Base-by-base conservation (phyloP, 2,888 invertebrate species). In the Sminthurides aquaticus region DNA sequence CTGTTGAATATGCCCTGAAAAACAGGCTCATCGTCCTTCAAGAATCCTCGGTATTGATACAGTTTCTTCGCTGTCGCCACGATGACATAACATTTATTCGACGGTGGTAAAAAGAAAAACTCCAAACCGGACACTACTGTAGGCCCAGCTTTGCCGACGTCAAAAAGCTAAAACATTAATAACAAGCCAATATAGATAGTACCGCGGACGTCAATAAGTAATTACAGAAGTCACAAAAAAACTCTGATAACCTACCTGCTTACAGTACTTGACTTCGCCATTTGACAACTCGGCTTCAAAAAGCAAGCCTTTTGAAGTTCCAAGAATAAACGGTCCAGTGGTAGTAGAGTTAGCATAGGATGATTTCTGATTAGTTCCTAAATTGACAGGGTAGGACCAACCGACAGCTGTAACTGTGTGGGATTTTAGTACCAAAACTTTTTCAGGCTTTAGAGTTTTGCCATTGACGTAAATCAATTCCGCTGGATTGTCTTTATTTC, bases 381-480 rank as follows among this genome's bases (percentile, higher is more conserved):
- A 29, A 3, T 34, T 49, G 8, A 54, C 11, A 8, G 52, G 18
- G 25, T 56, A 84, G 78, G 91, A 94, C 89, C 95, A 97, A 1
- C 88, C 95, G 0, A 97, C 89, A 59, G 91, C 89, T 0, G 94
- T 93, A 26, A 97, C 87, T 77, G 91, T 88, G 78, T 92, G 90
- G 49, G 88, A 86, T 71, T 75, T 76, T 34, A 76, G 61, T 78
- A 87, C 88, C 3, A 62, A 57, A 49, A 74, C 60, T 52, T 72
- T 70, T 60, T 72, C 72, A 27, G 69, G 82, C 79, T 90, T 93
- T 2, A 83, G 84, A 22, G 86, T 86, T 75, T 87, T 89, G 18
- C 29, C 28, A 66, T 90, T 86, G 8, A 94, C 80, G 77, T 95
- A 94, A 24, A 90, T 82, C 28, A 92, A 82, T 77, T 94, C 94